Evolutionary conservation across 2,797 vertebrate species (phyloP).

Genomic region (Synaphobranchus kaupii): DNA sequence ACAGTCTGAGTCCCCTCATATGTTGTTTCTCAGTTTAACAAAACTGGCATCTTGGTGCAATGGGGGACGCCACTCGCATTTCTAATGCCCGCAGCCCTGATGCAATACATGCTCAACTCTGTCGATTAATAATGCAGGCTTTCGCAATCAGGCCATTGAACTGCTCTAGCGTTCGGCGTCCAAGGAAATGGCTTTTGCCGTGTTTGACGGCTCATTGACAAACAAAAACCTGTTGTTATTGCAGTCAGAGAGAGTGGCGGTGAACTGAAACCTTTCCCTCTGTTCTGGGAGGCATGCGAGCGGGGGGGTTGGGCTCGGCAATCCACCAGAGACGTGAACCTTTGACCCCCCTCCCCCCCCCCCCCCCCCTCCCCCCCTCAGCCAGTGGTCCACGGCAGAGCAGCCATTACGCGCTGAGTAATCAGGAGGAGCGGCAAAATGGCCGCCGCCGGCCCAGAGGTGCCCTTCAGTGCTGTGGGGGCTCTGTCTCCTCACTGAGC

Average conservation of each 20-base stretch:
- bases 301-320: neutral
- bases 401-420: constrained; percentile 9
- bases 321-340: constrained; percentile 2
- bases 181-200: neutral
- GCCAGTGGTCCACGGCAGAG: neutral
- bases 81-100: neutral
- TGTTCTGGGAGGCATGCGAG: neutral
- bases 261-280: constrained; percentile 8
- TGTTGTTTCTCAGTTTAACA: neutral
- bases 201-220: neutral
- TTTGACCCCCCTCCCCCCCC: neutral
- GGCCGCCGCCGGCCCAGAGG: neutral
- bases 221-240: neutral
- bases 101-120: neutral
- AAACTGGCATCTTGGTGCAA: neutral
- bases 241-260: neutral
- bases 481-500: constrained; percentile 7
- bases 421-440: neutral
- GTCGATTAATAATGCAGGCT: neutral
- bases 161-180: neutral
- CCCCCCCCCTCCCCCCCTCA: neutral
- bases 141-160: neutral
- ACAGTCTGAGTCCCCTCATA: neutral
- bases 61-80: neutral
- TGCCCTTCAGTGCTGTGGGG: neutral